Evolutionary conservation across 2,113 vertebrate species (phyloP), one percentile per base, ranked within the genome.

Genomic region (Euleptes europaea): DNA sequence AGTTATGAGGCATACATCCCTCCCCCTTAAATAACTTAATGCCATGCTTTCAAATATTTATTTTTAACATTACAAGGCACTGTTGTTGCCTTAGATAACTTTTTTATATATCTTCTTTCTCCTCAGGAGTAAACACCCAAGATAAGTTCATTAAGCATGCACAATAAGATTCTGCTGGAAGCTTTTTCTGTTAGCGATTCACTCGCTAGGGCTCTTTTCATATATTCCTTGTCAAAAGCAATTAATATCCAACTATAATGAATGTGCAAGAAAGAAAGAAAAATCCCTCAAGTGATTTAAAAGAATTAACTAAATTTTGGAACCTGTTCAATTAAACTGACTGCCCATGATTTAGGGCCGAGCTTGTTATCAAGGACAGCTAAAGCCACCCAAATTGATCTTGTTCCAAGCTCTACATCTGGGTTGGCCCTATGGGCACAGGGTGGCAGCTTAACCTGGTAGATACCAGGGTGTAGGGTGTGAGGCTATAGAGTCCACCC

Each of bases 31-130:
- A 44, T 42, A 91, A 84, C 26, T 44, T 89, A 80, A 86, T 66
- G 92, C 19, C 47, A 82, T n/a, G 51, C 40, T 82, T 87, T 74
- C 51, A 19, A 63, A 35, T 60, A 17, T 78, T 78, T 83, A 35
- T 93, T 91, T 88, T 89, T 89, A 57, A 4, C 63, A 86, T 88
- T 88, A 79, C 66, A 86, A 94, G 91, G 84, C 86, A 92, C 84
- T 93, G 42, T 12, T 92, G 91, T 93, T 92, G 92, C 91, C 86
- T 91, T 88, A 86, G 83, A 88, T 92, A 90, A 92, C 91, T 85
- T 84, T 91, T 80, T 73, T 63, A 85, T 63, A 85, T 73, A 8
- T 65, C 67, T 60, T 60, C 8, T 3, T 5, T 89, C 88, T 83
- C 13, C 71, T 94, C 66, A 69, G 80, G 87, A 94, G 54, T 93